Evolutionary conservation across 2,888 invertebrate species (phyloP), one percentile per base, ranked within the genome.

Genomic region (Sphaerophoria rueppellii): DNA sequence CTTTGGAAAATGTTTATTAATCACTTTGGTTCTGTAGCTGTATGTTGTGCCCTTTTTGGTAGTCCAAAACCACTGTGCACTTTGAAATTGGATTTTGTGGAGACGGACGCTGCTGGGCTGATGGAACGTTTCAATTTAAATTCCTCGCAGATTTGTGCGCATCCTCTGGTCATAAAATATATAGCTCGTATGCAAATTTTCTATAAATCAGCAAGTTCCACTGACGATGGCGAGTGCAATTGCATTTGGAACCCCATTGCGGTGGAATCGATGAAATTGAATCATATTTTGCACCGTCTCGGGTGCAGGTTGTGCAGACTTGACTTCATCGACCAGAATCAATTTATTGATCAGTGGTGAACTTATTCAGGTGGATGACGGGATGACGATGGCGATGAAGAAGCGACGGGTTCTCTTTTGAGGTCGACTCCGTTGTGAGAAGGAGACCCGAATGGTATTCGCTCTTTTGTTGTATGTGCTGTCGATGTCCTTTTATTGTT

Each of bases 101-200:
- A 61, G 72, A 43, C 40, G 6, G 5, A 2, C 71, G 52, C 57
- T 58, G 46, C 60, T 34, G 16, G 74, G 75, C 80, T 81, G 80
- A 80, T 81, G 72, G 80, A 85, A 85, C 81, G 85, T 81, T 85
- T 85, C 85, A 85, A 85, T 85, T 85, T 85, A 81, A 85, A 85
- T 81, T 81, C 81, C 60, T 48, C 52, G 24, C 24, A 58, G 75
- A 83, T 83, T 83, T 83, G 85, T 76, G 85, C 12, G 85, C 81
- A 85, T 85, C 81, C 80, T 85, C 55, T 85, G 9, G 63, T 70
- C 85, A 61, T 85, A 85, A 85, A 81, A 85, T 81, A 85, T 81
- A 85, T 81, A 16, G 76, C 72, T 81, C 81, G 85, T 85, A 85
- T 85, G 85, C 85, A 85, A 85, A 85, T 85, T 85, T 85, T 85